Evolutionary conservation across 2,888 invertebrate genomes (phyloP).

Genomic region (Caenorhabditis imperialis): DNA sequence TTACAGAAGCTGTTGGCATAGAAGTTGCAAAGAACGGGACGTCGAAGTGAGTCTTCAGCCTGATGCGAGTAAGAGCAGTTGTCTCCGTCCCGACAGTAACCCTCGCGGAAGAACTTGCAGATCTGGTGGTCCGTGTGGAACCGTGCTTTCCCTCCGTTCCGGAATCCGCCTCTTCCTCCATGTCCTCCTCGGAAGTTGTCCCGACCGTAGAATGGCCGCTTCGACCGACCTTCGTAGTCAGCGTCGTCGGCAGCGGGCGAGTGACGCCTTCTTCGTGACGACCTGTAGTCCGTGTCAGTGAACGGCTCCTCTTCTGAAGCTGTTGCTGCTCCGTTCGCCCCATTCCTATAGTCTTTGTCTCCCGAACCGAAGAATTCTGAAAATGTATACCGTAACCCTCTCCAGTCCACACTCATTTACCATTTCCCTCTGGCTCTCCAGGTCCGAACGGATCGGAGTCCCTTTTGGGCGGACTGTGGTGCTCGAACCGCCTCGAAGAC

Average conservation of each 20-base stretch:
- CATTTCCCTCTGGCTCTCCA: conserved; percentile 25
- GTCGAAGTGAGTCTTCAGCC: conserved; percentile 72
- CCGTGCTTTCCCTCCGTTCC: conserved; percentile 42
- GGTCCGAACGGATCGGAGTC: conserved; percentile 54
- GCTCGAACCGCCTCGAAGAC: conserved; percentile 19
- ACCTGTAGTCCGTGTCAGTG: conserved; percentile 43
- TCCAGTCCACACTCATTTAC: conserved; percentile 4
- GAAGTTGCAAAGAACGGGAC: conserved; percentile 76
- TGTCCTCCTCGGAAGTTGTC: conserved; percentile 17
- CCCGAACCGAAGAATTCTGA: conserved; percentile 27
- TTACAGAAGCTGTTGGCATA: conserved; percentile 77
- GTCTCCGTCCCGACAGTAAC: conserved; percentile 77
- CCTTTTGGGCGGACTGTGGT: conserved; percentile 19
- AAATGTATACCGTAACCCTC: background rate
- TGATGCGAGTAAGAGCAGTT: conserved; percentile 76
- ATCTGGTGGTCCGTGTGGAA: conserved; percentile 68
- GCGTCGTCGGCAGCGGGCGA: conserved; percentile 51
- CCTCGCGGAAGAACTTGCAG: conserved; percentile 78
- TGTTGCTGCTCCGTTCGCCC: conserved; percentile 7
- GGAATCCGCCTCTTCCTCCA: conserved; percentile 46
- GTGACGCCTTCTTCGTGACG: conserved; percentile 42
- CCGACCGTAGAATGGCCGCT: conserved; percentile 41
- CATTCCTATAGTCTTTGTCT: conserved; percentile 47
- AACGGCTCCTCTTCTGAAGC: conserved; percentile 40
- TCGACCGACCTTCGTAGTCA: conserved; percentile 38